Evolutionary conservation across 2,797 vertebrate species (phyloP), one percentile per base, ranked within the genome.

Genomic region (Alca torda): DNA sequence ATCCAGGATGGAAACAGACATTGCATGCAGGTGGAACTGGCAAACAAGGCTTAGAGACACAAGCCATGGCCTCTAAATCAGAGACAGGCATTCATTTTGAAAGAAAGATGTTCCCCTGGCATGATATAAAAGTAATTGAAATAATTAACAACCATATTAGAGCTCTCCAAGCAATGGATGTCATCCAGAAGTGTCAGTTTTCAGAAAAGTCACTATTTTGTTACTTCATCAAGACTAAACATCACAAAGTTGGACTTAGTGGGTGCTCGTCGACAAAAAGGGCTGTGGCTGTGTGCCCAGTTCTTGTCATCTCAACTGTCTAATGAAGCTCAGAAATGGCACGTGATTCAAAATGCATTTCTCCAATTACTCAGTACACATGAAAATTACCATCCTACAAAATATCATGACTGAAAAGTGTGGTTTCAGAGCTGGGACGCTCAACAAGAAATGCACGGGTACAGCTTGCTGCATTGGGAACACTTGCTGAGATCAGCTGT

Each of bases 201-300:
- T 69, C 56, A 89, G 43, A 84, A 30, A 35, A 46, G 16, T 64
- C 45, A 33, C 18, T 63, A 3, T 57, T 79, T 69, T 63, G 28
- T 76, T 57, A 39, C 26, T 53, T 45, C 69, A 33, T 9, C 37
- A 57, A 79, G 56, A 68, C 28, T 80, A 80, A 79, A 25, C n/a
- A 51, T 33, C 39, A 76, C 3, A 0, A 48, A 65, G 23, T 60
- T 70, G 51, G 23, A 33, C 13, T 76, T 37, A 48, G 33, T 59
- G 30, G n/a, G 10, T 0, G 1, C 20, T 39, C 0, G 0, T 43
- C 59, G 54, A 77, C 35, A 45, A 45, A 51, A 50, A 67, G 35
- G 16, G 23, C 57, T 81, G 43, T 51, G 35, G 43, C 61, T 74
- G 18, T 2, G 4, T 54, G 45, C 28, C 16, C n/a, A 25, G 23